Conservation (phyloP, 2,888 invertebrate species). For the Catocala sponsa region DNA sequence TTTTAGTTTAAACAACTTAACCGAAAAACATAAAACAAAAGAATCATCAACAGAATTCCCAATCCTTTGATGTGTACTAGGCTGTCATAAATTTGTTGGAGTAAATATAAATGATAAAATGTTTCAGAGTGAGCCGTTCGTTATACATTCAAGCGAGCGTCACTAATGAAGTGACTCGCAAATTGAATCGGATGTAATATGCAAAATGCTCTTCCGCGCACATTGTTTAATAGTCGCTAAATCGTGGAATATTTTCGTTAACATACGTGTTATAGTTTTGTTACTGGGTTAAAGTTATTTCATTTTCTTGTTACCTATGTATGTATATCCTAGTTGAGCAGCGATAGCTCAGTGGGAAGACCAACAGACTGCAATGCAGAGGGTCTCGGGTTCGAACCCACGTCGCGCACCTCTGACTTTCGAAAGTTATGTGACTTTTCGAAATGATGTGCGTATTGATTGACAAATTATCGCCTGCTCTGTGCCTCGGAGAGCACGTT, state of each 20-base stretch:
- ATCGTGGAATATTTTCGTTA: constrained; percentile 23
- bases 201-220: constrained; percentile 36
- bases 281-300: neutral
- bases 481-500: too few relatives aligned
- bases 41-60: too few relatives aligned
- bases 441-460: too few relatives aligned
- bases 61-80: constrained; percentile 6
- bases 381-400: too few relatives aligned
- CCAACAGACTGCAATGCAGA: too few relatives aligned
- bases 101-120: constrained; percentile 27
- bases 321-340: too few relatives aligned
- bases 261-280: constrained; percentile 10
- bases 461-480: too few relatives aligned
- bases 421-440: too few relatives aligned
- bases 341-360: too few relatives aligned
- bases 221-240: constrained; percentile 37
- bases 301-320: too few relatives aligned
- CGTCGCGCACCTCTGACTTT: too few relatives aligned
- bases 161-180: constrained; percentile 48
- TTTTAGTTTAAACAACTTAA: too few relatives aligned
- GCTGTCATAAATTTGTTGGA: constrained; percentile 20
- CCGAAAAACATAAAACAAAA: neutral
- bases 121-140: constrained; percentile 36
- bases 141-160: constrained; percentile 41
- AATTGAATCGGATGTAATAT: constrained; percentile 45